Evolutionary conservation across 2,888 invertebrate genomes (phyloP).

Genomic region (Rhingia rostrata): DNA sequence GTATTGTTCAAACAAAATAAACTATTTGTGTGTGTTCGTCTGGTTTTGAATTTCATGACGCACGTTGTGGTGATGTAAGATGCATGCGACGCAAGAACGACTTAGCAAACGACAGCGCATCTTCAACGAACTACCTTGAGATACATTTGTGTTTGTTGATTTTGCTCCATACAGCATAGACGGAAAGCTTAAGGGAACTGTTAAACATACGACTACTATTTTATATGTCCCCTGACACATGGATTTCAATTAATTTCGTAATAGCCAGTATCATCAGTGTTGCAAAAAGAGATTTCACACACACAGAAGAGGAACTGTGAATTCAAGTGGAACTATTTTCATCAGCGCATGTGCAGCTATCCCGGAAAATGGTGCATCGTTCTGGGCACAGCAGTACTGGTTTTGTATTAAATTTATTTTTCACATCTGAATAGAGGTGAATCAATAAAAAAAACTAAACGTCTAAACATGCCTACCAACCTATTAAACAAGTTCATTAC

Average conservation of each 20-base stretch:
- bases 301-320: conserved; percentile 5
- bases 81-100: conserved; percentile 44
- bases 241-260: conserved; percentile 19
- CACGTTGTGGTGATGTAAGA: conserved; percentile 55
- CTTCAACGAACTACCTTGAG: conserved; percentile 40
- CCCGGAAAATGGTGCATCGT: conserved; percentile 26
- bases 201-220: conserved; percentile 5
- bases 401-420: conserved; percentile 24
- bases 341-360: background rate
- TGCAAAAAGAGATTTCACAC: background rate
- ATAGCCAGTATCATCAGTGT: background rate
- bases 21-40: conserved; percentile 7
- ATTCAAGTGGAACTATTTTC: conserved; percentile 29
- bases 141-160: conserved; percentile 14
- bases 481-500: conserved; percentile 71
- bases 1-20: background rate
- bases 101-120: conserved; percentile 52
- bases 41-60: conserved; percentile 63
- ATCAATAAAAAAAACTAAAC: conserved; percentile 44
- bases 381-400: conserved; percentile 23
- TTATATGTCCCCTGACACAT: conserved; percentile 18
- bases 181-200: conserved; percentile 25
- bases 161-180: conserved; percentile 4
- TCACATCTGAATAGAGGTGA: conserved; percentile 49
- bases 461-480: conserved; percentile 54